Evolutionary conservation across 2,113 vertebrate species (phyloP).

Genomic region (Ceyx melanurus): DNA sequence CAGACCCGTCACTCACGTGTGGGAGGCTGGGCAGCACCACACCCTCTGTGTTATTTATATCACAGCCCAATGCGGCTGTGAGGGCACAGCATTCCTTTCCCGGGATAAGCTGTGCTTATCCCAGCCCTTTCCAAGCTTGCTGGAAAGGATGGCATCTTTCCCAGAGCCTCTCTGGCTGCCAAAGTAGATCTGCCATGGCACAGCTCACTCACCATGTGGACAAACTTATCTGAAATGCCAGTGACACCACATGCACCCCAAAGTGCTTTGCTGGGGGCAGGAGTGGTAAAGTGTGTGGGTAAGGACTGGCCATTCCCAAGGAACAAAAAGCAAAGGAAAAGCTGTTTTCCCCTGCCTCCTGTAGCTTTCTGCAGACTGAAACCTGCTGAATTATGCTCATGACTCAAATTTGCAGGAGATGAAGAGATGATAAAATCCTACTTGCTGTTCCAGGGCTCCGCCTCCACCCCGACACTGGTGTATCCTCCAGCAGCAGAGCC

Average conservation of each 20-base stretch:
- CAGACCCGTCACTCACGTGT: neutral
- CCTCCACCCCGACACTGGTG: neutral
- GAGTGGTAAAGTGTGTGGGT: accelerated
- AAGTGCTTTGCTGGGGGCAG: neutral
- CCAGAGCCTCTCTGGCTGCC: neutral
- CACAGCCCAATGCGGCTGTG: accelerated
- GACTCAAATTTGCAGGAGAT: neutral
- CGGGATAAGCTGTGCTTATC: neutral
- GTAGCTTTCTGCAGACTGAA: accelerated
- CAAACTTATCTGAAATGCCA: neutral
- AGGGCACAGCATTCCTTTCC: neutral
- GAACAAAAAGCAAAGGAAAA: neutral
- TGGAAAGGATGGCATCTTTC: neutral
- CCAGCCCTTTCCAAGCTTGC: neutral
- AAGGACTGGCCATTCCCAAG: neutral
- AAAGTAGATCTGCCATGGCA: neutral
- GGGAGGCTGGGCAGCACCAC: neutral
- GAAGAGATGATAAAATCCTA: neutral
- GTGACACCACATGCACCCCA: neutral
- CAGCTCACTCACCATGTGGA: neutral
- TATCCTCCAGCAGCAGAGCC: neutral
- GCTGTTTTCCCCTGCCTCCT: neutral
- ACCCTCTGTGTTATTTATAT: neutral
- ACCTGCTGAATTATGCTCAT: neutral
- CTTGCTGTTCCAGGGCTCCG: neutral